Conservation (phyloP, 35 echinoderm and acorn worm genomes). For the Stichopus chloronotus region DNA sequence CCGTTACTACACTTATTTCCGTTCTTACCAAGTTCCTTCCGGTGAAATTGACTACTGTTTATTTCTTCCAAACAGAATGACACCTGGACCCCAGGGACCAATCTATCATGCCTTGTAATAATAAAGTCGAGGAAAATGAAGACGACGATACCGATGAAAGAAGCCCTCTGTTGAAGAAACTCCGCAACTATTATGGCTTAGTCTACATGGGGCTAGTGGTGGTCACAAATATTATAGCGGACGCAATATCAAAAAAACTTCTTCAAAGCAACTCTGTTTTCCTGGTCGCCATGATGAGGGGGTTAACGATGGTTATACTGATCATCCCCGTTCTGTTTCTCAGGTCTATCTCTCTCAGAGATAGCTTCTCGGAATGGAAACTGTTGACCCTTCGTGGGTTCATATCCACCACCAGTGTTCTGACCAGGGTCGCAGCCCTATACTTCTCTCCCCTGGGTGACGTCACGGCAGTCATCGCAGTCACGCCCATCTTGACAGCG, state of each 20-base stretch:
- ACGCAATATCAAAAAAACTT: slow-evolving; percentile 26
- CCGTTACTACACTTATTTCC: too few species aligned
- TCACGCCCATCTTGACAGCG: slow-evolving; percentile 11
- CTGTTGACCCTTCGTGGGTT: neutral
- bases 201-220: slow-evolving; percentile 1
- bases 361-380: neutral
- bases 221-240: neutral
- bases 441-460: slow-evolving; percentile 28
- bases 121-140: neutral
- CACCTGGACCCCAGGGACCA: neutral
- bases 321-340: neutral
- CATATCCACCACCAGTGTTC: neutral
- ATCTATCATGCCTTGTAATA: neutral
- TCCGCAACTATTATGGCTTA: neutral
- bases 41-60: neutral
- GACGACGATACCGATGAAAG: neutral
- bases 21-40: too few species aligned
- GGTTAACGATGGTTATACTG: neutral
- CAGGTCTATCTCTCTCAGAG: neutral
- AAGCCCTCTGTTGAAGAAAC: neutral
- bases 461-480: slow-evolving; percentile 9
- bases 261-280: slow-evolving; percentile 1
- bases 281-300: slow-evolving; percentile 28
- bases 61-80: neutral
- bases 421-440: slow-evolving; percentile 1